Evolutionary conservation across 2,888 invertebrate species (phyloP).

Genomic region (Pollenia griseotomentosa): DNA sequence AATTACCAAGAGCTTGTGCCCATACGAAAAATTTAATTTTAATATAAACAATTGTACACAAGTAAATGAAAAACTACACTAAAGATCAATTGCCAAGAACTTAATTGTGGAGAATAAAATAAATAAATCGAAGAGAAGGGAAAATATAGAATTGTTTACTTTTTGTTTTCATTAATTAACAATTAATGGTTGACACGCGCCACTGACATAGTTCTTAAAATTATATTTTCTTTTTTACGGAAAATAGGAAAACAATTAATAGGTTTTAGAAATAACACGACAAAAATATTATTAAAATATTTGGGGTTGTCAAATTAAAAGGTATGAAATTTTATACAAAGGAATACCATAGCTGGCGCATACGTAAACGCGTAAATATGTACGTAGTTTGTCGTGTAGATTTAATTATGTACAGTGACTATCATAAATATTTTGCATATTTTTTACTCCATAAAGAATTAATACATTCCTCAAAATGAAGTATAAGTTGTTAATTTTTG

Average conservation of each 20-base stretch:
- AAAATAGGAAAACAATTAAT: background rate
- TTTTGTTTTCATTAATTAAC: slow-evolving; percentile 65
- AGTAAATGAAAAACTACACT: slow-evolving; percentile 29
- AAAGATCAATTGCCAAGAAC: slow-evolving; percentile 52
- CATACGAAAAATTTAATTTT: slow-evolving; percentile 46
- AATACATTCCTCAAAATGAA: no score
- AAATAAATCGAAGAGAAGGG: slow-evolving; percentile 41
- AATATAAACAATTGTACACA: slow-evolving; percentile 57
- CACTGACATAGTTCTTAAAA: slow-evolving; percentile 54
- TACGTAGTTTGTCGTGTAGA: no score
- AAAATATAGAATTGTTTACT: slow-evolving; percentile 35
- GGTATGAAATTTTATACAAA: no score
- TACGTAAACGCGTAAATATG: no score
- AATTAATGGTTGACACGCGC: slow-evolving; percentile 70
- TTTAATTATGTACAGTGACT: no score
- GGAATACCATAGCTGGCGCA: no score
- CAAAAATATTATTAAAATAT: no score
- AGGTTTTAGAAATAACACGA: background rate
- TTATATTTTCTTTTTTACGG: background rate
- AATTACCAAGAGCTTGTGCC: slow-evolving; percentile 35
- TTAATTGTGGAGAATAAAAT: slow-evolving; percentile 9
- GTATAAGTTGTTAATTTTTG: no score
- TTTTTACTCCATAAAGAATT: no score
- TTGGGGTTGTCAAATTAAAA: no score
- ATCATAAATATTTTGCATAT: no score